Conservation (phyloP, 2,113 vertebrate species). For the Leucoraja erinaceus region DNA sequence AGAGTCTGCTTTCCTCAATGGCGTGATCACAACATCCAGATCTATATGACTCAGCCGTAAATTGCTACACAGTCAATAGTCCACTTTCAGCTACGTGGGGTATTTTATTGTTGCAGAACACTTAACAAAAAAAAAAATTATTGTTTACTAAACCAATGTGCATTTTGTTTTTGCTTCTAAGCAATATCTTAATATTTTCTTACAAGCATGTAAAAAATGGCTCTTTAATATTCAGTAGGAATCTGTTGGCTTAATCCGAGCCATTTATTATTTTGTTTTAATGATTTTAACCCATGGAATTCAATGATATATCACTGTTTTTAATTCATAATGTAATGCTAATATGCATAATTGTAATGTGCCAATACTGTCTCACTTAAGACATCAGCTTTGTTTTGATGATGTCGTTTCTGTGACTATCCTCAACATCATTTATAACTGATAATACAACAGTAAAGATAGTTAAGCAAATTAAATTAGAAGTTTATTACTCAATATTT, state of each 20-base stretch:
- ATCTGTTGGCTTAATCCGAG: not conserved
- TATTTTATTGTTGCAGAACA: not conserved
- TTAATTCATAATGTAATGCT: not conserved
- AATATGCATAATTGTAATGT: not conserved
- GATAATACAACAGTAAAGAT: not conserved
- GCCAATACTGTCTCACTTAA: not conserved
- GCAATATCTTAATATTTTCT: not conserved
- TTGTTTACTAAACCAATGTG: not conserved
- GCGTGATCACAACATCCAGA: not conserved
- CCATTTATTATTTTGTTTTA: not conserved
- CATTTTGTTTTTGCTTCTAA: not conserved
- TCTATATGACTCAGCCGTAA: not conserved
- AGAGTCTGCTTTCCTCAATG: not conserved
- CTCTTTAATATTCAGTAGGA: constrained; percentile 6
- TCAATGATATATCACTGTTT: not conserved
- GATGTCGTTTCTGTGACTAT: not conserved
- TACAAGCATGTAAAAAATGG: not conserved
- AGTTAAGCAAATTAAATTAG: not conserved
- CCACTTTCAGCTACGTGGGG: not conserved
- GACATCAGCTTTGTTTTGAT: not conserved
- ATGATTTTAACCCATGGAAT: not conserved
- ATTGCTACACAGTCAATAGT: not conserved
- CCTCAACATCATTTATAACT: not conserved
- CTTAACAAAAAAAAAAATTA: constrained; percentile 15
- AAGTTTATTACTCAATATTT: constrained; percentile 11